Percentiles rank a stretch among this genome's conserved stretches.
These are phyloP conservation scores for Myotis findleyi DNA, from an alignment of 2,797 vertebrate species.

Conservation along the genomic window DNA sequence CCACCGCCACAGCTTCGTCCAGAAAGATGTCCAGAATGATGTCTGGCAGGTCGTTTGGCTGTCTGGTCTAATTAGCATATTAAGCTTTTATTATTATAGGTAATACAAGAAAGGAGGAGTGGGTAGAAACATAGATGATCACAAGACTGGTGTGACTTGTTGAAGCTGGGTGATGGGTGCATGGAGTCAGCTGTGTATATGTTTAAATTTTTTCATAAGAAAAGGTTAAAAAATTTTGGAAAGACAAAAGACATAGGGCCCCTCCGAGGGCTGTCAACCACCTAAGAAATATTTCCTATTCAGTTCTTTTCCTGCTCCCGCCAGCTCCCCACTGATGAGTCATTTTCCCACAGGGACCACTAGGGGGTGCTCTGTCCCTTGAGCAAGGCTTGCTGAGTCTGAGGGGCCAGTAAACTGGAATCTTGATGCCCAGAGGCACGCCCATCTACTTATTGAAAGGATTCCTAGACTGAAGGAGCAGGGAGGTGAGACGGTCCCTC, in stretches of 20 bases:
- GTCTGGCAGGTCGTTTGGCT: too few species aligned
- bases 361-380: neutral
- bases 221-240: neutral
- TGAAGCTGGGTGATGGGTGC: neutral
- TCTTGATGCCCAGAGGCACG: accelerated
- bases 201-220: neutral
- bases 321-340: neutral
- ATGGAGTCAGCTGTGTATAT: neutral
- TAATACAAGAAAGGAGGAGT: neutral
- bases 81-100: neutral
- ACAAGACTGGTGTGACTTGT: neutral
- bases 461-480: neutral
- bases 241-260: neutral
- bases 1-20: too few species aligned
- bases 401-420: too few species aligned
- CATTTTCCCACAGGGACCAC: neutral
- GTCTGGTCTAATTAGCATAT: too few species aligned
- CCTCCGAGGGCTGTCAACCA: neutral
- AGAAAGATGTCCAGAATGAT: too few species aligned
- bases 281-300: neutral
- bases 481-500: too few species aligned
- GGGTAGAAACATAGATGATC: neutral
- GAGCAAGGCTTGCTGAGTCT: neutral
- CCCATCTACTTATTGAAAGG: neutral
- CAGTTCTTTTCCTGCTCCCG: neutral